Evolutionary conservation across 2,113 vertebrate species (phyloP).

Genomic region (Cyanistes caeruleus): DNA sequence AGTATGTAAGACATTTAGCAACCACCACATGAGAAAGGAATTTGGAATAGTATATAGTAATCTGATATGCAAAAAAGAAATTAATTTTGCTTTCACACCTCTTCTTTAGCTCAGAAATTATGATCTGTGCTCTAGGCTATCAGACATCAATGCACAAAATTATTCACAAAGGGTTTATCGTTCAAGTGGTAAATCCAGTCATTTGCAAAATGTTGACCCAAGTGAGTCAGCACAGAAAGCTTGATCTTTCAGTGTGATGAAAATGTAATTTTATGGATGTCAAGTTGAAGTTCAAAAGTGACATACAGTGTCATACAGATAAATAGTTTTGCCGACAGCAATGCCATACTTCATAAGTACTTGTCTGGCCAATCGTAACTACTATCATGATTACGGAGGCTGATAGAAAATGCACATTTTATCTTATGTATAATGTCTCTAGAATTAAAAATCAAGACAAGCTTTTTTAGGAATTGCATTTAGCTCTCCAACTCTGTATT

Average conservation of each 20-base stretch:
- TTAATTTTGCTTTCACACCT: slow-evolving; percentile 67
- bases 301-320: slow-evolving; percentile 79
- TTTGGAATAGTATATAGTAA: slow-evolving; percentile 32
- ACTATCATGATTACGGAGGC: slow-evolving; percentile 60
- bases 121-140: slow-evolving; percentile 80
- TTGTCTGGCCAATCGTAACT: slow-evolving; percentile 69
- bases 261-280: slow-evolving; percentile 84
- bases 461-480: slow-evolving; percentile 18
- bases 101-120: slow-evolving; percentile 75
- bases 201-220: slow-evolving; percentile 84
- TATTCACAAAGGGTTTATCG: slow-evolving; percentile 81
- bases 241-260: slow-evolving; percentile 84
- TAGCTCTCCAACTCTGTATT: not conserved
- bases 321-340: slow-evolving; percentile 82
- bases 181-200: slow-evolving; percentile 83
- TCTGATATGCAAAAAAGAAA: slow-evolving; percentile 73
- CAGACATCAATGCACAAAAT: slow-evolving; percentile 77
- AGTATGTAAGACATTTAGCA: slow-evolving; percentile 34
- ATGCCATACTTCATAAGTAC: slow-evolving; percentile 79
- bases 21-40: slow-evolving; percentile 31
- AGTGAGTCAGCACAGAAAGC: slow-evolving; percentile 77
- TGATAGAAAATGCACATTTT: slow-evolving; percentile 65
- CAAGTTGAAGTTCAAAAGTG: slow-evolving; percentile 82
- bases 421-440: slow-evolving; percentile 33
- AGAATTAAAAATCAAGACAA: slow-evolving; percentile 46